Evolutionary conservation across 2,113 vertebrate species (phyloP).

Genomic region (Xiphophorus maculatus): DNA sequence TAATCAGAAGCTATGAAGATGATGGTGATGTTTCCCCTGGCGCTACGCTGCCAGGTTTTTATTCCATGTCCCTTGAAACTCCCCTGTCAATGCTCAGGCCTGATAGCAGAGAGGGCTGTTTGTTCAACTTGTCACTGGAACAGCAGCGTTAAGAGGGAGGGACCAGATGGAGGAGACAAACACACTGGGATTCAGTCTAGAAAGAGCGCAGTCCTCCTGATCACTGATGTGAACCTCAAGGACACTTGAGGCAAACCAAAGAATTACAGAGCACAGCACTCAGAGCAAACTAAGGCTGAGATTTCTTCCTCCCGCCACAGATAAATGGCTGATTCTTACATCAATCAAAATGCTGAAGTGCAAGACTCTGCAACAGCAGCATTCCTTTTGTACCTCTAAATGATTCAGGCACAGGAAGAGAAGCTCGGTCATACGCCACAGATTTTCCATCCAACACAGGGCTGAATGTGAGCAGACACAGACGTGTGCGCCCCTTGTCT

Average conservation of each 20-base stretch:
- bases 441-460: constrained; percentile 22
- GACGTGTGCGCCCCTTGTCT: constrained; percentile 37
- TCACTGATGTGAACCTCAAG: constrained; percentile 24
- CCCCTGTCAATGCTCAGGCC: constrained; percentile 55
- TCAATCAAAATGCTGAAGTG: constrained; percentile 13
- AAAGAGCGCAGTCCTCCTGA: constrained; percentile 43
- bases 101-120: constrained; percentile 63
- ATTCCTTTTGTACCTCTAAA: constrained; percentile 25
- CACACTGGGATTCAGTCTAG: constrained; percentile 40
- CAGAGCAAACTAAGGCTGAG: background rate
- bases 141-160: constrained; percentile 49
- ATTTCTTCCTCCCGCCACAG: background rate
- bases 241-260: constrained; percentile 11
- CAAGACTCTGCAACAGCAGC: background rate
- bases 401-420: constrained; percentile 34
- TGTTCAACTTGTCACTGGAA: constrained; percentile 68
- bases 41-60: constrained; percentile 46
- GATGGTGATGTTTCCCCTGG: constrained; percentile 49
- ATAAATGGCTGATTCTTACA: background rate
- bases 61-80: constrained; percentile 51
- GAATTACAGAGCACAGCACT: constrained; percentile 12
- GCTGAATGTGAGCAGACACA: constrained; percentile 40
- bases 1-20: constrained; percentile 71
- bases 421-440: constrained; percentile 10
- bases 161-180: constrained; percentile 62